phyloP scores from a whole-genome alignment of 2,888 invertebrate species.

The Podabrus alpinus region DNA sequence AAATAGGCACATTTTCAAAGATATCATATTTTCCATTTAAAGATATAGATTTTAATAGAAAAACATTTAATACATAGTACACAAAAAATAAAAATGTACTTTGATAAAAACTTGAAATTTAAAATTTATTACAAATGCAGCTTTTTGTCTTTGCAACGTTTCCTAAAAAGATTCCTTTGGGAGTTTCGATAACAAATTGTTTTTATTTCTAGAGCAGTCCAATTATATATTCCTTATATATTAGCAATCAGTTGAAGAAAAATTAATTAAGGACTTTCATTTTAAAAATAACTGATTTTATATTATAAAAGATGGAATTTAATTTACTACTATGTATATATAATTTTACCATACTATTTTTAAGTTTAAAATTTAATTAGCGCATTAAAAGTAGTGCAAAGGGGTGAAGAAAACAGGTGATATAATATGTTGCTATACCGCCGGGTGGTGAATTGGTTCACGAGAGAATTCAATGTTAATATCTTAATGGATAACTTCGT shows the following conservation, averaged over 20 bases:
- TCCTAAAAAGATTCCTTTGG: not conserved
- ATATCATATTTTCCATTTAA: not conserved
- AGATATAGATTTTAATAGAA: not conserved
- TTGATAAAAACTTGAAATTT: not conserved
- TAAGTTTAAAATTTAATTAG: too few relatives aligned
- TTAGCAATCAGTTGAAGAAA: not conserved
- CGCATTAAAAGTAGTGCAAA: too few relatives aligned
- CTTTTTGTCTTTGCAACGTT: not conserved
- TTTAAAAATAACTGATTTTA: not conserved
- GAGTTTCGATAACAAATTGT: not conserved
- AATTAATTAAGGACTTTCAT: not conserved
- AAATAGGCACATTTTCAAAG: not conserved
- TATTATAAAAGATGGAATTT: too few relatives aligned
- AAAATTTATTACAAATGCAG: not conserved
- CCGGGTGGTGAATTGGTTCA: too few relatives aligned
- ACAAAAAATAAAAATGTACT: not conserved
- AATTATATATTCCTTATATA: not conserved
- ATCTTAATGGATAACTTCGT: too few relatives aligned
- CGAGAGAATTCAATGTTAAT: too few relatives aligned
- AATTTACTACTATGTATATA: too few relatives aligned
- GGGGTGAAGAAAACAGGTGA: too few relatives aligned
- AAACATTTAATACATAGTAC: not conserved
- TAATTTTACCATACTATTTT: too few relatives aligned
- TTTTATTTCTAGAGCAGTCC: not conserved
- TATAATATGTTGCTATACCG: too few relatives aligned